Percentiles rank a stretch among this genome's conserved stretches.
Conservation (phyloP, 2,888 invertebrate genomes). For the Desoria tigrina region DNA sequence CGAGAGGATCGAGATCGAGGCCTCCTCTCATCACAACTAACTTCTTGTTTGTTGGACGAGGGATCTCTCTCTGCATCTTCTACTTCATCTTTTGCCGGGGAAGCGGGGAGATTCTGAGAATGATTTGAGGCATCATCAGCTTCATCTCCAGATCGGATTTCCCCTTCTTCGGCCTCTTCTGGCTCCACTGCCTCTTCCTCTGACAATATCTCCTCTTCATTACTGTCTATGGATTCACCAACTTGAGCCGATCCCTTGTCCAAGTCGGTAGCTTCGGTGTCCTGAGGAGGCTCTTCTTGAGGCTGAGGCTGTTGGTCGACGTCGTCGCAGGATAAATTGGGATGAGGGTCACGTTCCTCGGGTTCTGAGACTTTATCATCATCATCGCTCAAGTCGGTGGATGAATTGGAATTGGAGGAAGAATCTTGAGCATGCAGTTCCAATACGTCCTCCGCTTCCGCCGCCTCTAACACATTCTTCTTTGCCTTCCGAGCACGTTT, state of each 20-base stretch:
- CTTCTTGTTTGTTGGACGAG: no score
- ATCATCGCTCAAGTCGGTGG: neutral
- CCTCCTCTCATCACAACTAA: no score
- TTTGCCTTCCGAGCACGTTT: constrained; percentile 3
- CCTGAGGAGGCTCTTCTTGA: no score
- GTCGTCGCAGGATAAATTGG: no score
- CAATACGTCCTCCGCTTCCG: constrained; percentile 16
- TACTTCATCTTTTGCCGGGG: no score
- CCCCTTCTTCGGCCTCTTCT: constrained; percentile 13
- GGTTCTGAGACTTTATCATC: neutral
- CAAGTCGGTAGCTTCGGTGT: neutral
- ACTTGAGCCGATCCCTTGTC: neutral
- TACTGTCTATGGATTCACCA: neutral
- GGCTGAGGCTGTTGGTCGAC: no score
- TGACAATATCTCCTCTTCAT: constrained; percentile 9
- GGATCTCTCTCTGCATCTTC: no score
- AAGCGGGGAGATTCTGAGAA: no score
- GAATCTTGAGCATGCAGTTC: constrained; percentile 26
- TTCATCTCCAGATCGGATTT: neutral
- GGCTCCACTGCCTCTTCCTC: constrained; percentile 25
- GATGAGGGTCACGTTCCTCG: no score
- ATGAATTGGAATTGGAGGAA: no score
- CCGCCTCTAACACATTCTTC: neutral
- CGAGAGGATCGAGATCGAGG: no score
- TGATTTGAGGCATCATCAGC: neutral